phyloP scores from a whole-genome alignment of 2,113 vertebrate species.

The Gopherus flavomarginatus region DNA sequence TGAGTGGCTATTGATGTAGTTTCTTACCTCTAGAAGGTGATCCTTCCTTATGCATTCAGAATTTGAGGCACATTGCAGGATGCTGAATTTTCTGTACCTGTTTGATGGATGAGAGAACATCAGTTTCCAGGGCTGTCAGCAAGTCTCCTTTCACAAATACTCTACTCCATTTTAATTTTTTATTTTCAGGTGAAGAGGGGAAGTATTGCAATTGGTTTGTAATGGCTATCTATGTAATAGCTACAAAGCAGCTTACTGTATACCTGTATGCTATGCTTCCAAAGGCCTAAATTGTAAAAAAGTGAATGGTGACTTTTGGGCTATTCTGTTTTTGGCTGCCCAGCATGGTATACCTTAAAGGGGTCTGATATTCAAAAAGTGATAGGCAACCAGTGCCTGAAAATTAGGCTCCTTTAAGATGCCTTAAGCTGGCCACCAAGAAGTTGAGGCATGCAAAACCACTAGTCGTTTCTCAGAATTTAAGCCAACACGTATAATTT shows the following conservation, averaged over 20 bases:
- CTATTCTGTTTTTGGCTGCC: neutral
- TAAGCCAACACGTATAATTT: neutral
- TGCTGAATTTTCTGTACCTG: neutral
- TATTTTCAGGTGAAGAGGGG: neutral
- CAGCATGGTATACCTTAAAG: neutral
- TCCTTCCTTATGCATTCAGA: neutral
- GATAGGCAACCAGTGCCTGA: accelerated
- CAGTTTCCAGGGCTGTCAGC: neutral
- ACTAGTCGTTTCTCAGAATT: neutral
- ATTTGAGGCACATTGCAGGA: neutral
- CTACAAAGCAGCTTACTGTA: neutral
- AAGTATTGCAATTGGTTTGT: neutral
- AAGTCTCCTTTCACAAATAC: neutral
- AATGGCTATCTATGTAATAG: neutral
- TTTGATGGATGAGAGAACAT: neutral
- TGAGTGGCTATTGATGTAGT: neutral
- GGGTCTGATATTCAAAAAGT: neutral
- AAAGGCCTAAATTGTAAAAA: neutral
- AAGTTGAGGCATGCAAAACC: neutral
- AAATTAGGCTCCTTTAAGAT: neutral
- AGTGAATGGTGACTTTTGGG: neutral
- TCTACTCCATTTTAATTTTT: neutral
- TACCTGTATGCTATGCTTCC: neutral
- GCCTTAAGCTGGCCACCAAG: neutral
- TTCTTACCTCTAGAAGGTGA: neutral